Base-by-base conservation (phyloP, 2,888 invertebrate genomes). In the Mongoloraphidia duomilia region DNA sequence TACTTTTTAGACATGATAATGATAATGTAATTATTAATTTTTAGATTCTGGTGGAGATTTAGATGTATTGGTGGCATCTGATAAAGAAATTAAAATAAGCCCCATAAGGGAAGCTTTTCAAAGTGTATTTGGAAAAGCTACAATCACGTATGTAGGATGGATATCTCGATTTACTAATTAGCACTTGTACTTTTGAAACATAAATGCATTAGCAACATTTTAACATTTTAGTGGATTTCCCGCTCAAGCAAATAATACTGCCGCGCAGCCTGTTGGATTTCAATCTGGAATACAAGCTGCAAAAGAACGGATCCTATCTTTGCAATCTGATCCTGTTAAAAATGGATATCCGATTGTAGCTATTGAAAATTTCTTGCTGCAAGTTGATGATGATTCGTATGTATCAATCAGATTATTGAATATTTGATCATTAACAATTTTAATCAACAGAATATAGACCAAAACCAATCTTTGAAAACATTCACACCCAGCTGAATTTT, bases 51-150 rank as follows among this genome's bases (percentile, higher is more conserved):
- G 85, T n/a, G 87, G 86, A 11, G 84, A 85, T 61, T 66, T 85
- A 33, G 77, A 82, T 60, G 65, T 89, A 9, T 70, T 85, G 17
- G 84, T 89, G 3, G 82, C 86, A 5, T 85, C 86, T 1, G 79
- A 81, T 51, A 82, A 85, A 62, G 86, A 86, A 59, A 75, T 76
- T 3, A 85, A 87, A 70, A 72, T 89, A 34, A 77, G 79, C 56
- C 79, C 87, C 3, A 67, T 89, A 11, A 72, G 87, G 60, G 86
- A 89, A 64, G 88, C 86, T 40, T 87, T 89, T 60, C 86, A 87
- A 62, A 67, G 72, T 37, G 76, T 84, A 2, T 88, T 90, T 68
- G 87, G 87, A 4, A 82, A 82, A 66, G 87, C 85, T 1, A 84
- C 83, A 54, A 81, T 89, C 26, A 72, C 75, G 84, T 83, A 70